Percentiles rank a stretch among this genome's conserved stretches.
phyloP scores from a whole-genome alignment of 2,888 invertebrate species.

The Hoplodrina blanda region DNA sequence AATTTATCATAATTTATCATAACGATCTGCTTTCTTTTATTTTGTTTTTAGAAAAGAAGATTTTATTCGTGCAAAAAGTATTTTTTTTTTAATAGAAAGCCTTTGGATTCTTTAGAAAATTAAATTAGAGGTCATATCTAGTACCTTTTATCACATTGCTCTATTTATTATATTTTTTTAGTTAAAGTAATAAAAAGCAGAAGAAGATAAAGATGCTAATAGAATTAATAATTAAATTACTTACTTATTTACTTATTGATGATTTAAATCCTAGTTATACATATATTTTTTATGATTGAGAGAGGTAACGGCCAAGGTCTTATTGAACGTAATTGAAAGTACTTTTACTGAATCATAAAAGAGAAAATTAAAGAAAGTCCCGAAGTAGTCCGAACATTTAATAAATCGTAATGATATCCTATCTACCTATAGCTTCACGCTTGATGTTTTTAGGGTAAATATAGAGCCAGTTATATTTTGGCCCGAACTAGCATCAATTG shows the following conservation, averaged over 20 bases:
- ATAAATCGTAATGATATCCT: constrained; percentile 37
- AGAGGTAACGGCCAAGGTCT: background rate
- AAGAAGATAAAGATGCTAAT: too few relatives aligned
- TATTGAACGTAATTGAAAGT: constrained; percentile 36
- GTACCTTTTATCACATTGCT: too few relatives aligned
- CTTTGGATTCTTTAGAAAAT: too few relatives aligned
- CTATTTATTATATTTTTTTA: too few relatives aligned
- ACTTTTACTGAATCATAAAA: constrained; percentile 40
- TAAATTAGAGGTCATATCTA: too few relatives aligned
- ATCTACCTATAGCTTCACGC: constrained; percentile 29
- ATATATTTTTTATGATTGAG: too few relatives aligned
- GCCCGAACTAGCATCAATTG: background rate
- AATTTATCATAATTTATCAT: background rate
- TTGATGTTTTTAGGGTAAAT: constrained; percentile 31
- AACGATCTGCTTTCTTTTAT: background rate
- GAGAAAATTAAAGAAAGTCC: constrained; percentile 49
- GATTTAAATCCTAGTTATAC: too few relatives aligned
- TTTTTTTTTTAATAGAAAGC: too few relatives aligned
- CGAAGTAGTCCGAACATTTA: constrained; percentile 9
- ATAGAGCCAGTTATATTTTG: constrained; percentile 3
- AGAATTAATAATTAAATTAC: too few relatives aligned
- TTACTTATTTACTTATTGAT: too few relatives aligned
- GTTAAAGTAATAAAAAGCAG: too few relatives aligned
- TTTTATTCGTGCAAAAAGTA: too few relatives aligned
- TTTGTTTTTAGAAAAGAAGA: background rate